Evolutionary conservation across 2,113 vertebrate genomes (phyloP), one percentile per base, ranked within the genome.

Genomic region (Gadus macrocephalus): DNA sequence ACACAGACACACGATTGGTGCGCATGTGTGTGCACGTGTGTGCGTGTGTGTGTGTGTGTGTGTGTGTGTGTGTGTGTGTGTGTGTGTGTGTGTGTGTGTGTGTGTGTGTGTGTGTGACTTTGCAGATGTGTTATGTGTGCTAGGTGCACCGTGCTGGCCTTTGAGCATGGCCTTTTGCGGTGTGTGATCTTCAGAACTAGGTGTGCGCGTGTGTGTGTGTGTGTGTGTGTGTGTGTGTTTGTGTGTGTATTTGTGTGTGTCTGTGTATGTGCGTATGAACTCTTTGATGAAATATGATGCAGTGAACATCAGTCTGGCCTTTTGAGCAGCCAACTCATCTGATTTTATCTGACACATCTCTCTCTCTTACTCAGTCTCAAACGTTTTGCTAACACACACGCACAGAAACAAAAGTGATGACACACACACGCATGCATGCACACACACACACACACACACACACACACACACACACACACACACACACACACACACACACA

Each of bases 271-370:
- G n/a, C 5, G 28, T 62, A 49, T 15, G 28, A 4, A 6, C 20
- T 59, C 72, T 84, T 84, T 85, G 81, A 85, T 85, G 81, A 72
- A 72, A 31, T 77, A 81, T 81, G 81, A 83, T 70, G 73, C 68
- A 72, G 68, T 56, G 76, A 55, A 71, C 20, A 75, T 64, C 67
- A 64, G 60, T 17, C 63, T 85, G 80, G 74, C 80, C 80, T 85
- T 85, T 84, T 1, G 66, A 84, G 62, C 56, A 56, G 35, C 38
- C 67, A 70, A 56, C 17, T 72, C 55, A 68, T 78, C 66, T 68
- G 73, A 68, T 75, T 58, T 17, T 2, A 75, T 76, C 70, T 72
- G 79, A 81, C 19, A 2, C 59, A 62, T 55, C 68, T 60, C 63
- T 66, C 58, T 53, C 53, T 61, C 59, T 55, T 4, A 62, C 69